These are phyloP conservation scores for Ceratitis capitata DNA, from an alignment of 1,140 invertebrate species.

Conservation along the genomic window DNA sequence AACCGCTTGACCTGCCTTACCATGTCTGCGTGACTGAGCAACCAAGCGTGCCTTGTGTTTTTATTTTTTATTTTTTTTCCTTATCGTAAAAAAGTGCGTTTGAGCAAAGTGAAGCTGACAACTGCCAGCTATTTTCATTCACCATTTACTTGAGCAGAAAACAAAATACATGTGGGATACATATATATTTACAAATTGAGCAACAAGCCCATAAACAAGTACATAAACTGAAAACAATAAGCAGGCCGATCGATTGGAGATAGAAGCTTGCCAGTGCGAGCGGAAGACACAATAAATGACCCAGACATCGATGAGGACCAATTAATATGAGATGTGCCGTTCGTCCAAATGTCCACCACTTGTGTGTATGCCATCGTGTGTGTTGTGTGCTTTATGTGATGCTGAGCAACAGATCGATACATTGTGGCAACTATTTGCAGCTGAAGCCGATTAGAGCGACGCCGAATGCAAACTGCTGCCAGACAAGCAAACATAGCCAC, in stretches of 20 bases:
- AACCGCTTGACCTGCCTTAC: neutral
- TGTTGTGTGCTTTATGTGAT: neutral
- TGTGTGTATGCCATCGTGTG: neutral
- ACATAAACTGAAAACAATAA: neutral
- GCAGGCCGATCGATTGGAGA: neutral
- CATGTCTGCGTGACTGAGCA: neutral
- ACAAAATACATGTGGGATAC: neutral
- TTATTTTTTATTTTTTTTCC: neutral
- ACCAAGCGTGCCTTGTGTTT: no score
- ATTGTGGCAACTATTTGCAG: neutral
- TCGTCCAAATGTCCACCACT: neutral
- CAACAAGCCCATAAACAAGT: neutral
- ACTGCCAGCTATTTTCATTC: neutral
- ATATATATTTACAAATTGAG: neutral
- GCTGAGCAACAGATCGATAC: neutral
- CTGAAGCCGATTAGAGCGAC: neutral
- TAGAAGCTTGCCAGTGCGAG: neutral
- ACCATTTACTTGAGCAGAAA: neutral
- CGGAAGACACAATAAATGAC: constrained; percentile 3
- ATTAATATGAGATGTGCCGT: neutral
- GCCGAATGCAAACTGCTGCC: neutral
- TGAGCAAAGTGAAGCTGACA: neutral
- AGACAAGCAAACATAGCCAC: neutral
- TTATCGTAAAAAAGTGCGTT: neutral
- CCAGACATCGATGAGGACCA: neutral